These are phyloP conservation scores for Parnassius glacialis DNA, from an alignment of 2,888 invertebrate genomes.

Conservation along the genomic window DNA sequence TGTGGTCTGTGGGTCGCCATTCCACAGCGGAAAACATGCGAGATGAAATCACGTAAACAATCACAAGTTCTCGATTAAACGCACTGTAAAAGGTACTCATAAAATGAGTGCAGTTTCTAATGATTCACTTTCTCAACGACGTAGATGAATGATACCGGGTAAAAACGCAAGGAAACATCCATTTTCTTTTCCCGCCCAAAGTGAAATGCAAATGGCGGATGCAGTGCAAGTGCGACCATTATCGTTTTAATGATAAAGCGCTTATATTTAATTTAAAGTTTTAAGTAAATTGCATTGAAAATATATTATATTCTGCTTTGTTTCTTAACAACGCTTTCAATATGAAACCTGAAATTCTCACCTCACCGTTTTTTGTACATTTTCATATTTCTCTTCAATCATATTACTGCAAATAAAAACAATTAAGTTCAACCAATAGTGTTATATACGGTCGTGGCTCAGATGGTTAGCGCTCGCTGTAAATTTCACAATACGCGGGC, in stretches of 20 bases:
- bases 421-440: too few species aligned
- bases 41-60: conserved; percentile 28
- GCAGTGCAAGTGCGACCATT: conserved; percentile 32
- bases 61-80: conserved; percentile 26
- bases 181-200: conserved; percentile 62
- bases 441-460: too few species aligned
- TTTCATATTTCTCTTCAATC: too few species aligned
- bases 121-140: conserved; percentile 56
- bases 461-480: too few species aligned
- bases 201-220: conserved; percentile 63
- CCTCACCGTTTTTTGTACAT: too few species aligned
- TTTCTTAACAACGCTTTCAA: too few species aligned
- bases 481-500: too few species aligned
- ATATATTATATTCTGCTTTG: too few species aligned
- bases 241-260: conserved; percentile 34
- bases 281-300: background rate
- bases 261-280: background rate
- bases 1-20: conserved; percentile 20
- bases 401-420: too few species aligned
- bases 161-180: conserved; percentile 52
- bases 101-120: conserved; percentile 52
- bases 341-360: too few species aligned
- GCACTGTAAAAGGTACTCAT: conserved; percentile 36
- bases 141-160: conserved; percentile 44
- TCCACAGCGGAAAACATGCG: conserved; percentile 14